Evolutionary conservation across 2,888 invertebrate species (phyloP), one percentile per base, ranked within the genome.

Genomic region (Entomobrya proxima): DNA sequence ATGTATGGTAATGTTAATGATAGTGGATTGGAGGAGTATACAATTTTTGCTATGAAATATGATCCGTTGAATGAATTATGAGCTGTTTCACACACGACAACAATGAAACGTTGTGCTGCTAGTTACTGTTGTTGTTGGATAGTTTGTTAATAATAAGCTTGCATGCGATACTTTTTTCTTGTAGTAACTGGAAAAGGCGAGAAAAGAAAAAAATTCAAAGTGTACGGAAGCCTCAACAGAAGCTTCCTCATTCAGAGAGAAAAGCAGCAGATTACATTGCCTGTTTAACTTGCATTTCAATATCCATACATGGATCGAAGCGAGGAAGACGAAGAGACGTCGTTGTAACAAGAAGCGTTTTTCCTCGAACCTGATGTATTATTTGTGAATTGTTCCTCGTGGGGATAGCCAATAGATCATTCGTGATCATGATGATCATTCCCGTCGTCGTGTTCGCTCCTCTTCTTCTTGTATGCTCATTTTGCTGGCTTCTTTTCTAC

Each of bases 391-490:
- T 78, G 84, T 84, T 84, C 84, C 86, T 86, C 86, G 86, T 86
- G 86, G 81, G 81, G 77, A 77, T 82, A 61, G 86, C 86, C 82
- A 86, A 86, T 86, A 86, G 72, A 86, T 86, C 86, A 86, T 82
- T 84, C 84, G 7, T 72, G 74, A 67, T 83, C 74, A 83, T 55
- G 78, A 76, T 74, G 58, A 81, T 72, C 27, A 74, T 35, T 50
- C 15, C 11, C 67, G 6, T 67, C 67, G 44, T 67, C 69, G 37
- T 77, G 3, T 61, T 61, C 67, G 18, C 24, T 67, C 32, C 78
- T 76, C 61, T 35, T 58, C 61, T n/a, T n/a, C n/a, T n/a, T n/a
- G n/a, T n/a, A n/a, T n/a, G n/a, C n/a, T 77, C 35, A 55, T 58
- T 58, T 52, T 76, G 55, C 35, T 44, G n/a, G 32, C 37, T 40